Evolutionary conservation across 1,140 invertebrate genomes (phyloP), one percentile per base, ranked within the genome.

Genomic region (Caenorhabditis elegans): DNA sequence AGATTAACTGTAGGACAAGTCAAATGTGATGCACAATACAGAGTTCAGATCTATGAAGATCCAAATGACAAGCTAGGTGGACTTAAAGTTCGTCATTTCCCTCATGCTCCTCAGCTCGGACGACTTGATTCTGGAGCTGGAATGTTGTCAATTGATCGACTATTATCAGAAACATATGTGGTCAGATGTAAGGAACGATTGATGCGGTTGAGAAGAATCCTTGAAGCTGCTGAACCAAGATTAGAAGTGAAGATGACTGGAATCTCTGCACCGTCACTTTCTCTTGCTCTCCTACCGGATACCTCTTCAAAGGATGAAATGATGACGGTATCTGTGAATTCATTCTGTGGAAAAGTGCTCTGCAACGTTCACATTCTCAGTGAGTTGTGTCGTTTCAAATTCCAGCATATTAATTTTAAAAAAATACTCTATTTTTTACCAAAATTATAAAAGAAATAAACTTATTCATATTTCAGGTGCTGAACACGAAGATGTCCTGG

Each of bases 91-190:
- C 31, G 76, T 2, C 84, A 85, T 53, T 80, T 84, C 46, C 77
- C 55, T 86, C 31, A 79, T 28, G 79, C 39, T 1, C 76, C 82
- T 22, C 51, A 48, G 43, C 34, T 83, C 0, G 65, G 55, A 49
- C 31, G n/a, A 8, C 34, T 83, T 26, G 82, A 83, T 46, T 51
- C 26, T 28, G 15, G 55, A 75, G 39, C 76, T 22, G 82, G 96
- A 90, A 93, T 95, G 84, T 91, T 98, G 1, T 97, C 95, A 1
- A 95, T 98, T 93, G 96, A 98, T 91, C 93, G 95, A 53, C 91
- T 98, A 53, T 91, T 98, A n/a, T 95, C 97, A n/a, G 95, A 97
- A 87, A 98, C 96, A 0, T 96, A 98, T 87, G 96, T 98, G 90
- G 94, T 97, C 31, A 92, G 97, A 80, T 96, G 95, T 0, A 92